Base-by-base conservation (phyloP, 2,113 vertebrate species). In the Tachycineta bicolor region DNA sequence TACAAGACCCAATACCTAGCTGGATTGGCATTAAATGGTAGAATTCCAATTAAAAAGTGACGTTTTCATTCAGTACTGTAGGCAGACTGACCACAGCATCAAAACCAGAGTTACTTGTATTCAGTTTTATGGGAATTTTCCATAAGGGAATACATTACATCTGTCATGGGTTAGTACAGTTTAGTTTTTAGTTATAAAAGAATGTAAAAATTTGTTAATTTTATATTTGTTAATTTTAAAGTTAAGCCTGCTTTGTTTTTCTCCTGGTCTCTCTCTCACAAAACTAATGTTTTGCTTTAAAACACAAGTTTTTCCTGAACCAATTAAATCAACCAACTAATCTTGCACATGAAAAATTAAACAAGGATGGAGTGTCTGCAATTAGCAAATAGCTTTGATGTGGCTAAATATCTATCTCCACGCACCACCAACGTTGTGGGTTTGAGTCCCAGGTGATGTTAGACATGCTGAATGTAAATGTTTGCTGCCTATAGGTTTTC, bases 251-350 rank as follows among this genome's bases (percentile, higher is more conserved):
- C n/a, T n/a, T n/a, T n/a, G n/a, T n/a, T n/a, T n/a, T n/a, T n/a
- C n/a, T n/a, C n/a, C n/a, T n/a, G n/a, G n/a, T n/a, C n/a, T n/a
- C n/a, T n/a, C n/a, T n/a, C n/a, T n/a, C n/a, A n/a, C n/a, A n/a
- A n/a, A 94, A 95, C 85, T 86, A 93, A 75, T 8, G 73, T 94
- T 93, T 95, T 94, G 76, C 94, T 90, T 96, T 96, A 95, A 97
- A 96, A 96, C 94, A 50, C 60, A 96, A 96, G 93, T 95, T 96
- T 96, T 96, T 94, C 76, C 77, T 31, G 90, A 96, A 94, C 91
- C 94, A 96, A 97, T 97, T 97, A 97, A 97, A 96, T 98, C 96
- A 97, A 93, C 94, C 97, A 97, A 93, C 96, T 98, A 97, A 98
- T 97, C 97, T 96, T 78, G 89, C 93, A 90, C 91, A 96, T 62